Evolutionary conservation across 1,140 invertebrate genomes (phyloP), one percentile per base, ranked within the genome.

Genomic region (Diprion similis): DNA sequence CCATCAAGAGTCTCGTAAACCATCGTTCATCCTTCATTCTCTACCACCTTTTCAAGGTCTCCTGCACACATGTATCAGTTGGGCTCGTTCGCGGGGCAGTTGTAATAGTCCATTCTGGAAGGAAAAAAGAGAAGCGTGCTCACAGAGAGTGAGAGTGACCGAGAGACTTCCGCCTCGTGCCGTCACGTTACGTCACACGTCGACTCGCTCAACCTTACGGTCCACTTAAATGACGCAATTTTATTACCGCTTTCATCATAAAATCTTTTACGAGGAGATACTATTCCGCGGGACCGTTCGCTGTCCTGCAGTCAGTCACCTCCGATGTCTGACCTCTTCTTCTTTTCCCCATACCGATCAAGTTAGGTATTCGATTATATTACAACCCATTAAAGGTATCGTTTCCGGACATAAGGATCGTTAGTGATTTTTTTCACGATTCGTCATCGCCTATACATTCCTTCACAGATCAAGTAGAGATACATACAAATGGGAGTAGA

Each of bases 161-260:
- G 81, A 80, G 81, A 80, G 69, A 80, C 83, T 86, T 85, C 86
- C 83, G 83, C 76, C 80, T 76, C 68, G 75, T 81, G 81, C 82
- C 85, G 83, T 85, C 82, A 85, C 79, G 73, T 71, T 71, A 71
- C 70, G 73, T 75, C 51, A 59, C 51, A 76, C 79, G 78, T 85
- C 83, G 82, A 84, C 82, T 77, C 75, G 76, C 24, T 37, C 24
- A 37, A 37, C 24, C 24, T 37, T 37, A 37, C 74, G 59, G 73
- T 74, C 71, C 78, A 76, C 78, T 80, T 81, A 76, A 77, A 80
- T 87, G 87, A 87, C 86, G 86, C 88, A 86, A 88, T 79, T 88
- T 88, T 87, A 88, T 87, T 87, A 83, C 81, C 83, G 81, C 11
- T 17, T 81, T 80, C 81, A 86, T 86, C 85, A 83, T 88, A 88